Conservation (phyloP, 1,140 invertebrate species). For the Leptopilina clavipes region DNA sequence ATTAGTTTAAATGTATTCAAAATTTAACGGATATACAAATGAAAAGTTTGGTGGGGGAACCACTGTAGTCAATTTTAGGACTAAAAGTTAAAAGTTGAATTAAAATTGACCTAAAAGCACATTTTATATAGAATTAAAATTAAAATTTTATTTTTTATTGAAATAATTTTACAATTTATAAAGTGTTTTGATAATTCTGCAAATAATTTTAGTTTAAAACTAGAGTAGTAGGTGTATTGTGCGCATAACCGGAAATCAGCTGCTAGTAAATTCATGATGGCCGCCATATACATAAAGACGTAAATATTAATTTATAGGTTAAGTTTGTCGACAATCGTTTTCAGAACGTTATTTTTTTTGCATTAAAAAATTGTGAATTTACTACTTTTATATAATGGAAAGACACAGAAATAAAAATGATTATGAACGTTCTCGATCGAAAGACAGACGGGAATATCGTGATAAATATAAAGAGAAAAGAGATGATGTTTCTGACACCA, state of each 20-base stretch:
- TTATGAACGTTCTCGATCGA: background rate
- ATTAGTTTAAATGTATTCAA: background rate
- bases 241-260: conserved; percentile 12
- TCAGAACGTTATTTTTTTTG: background rate
- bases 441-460: background rate
- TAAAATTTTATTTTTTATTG: background rate
- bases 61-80: background rate
- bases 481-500: background rate
- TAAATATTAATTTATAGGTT: conserved; percentile 15
- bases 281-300: background rate
- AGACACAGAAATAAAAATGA: background rate
- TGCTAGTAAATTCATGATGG: background rate
- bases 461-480: background rate
- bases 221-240: background rate
- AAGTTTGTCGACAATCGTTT: background rate
- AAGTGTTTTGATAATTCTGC: background rate
- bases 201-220: background rate
- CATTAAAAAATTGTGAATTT: background rate
- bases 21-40: conserved; percentile 22
- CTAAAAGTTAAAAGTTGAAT: background rate
- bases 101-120: background rate
- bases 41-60: background rate
- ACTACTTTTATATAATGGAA: background rate
- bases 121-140: background rate
- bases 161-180: background rate